phyloP scores from a whole-genome alignment of 2,113 vertebrate species.

The Anoplopoma fimbria region DNA sequence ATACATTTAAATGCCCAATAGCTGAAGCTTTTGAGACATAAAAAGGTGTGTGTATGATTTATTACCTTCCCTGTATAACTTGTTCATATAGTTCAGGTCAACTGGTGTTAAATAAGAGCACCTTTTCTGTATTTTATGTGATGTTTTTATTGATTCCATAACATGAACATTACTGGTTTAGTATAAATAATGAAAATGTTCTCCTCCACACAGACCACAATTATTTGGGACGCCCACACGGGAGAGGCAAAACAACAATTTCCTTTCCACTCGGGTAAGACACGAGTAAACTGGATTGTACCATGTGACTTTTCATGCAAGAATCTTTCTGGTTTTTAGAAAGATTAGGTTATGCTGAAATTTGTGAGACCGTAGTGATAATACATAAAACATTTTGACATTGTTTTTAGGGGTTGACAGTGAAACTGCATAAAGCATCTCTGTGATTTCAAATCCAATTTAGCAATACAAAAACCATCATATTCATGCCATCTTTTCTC shows the following conservation, averaged over 20 bases:
- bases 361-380: not conserved
- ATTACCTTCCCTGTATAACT: not conserved
- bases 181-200: conserved; percentile 22
- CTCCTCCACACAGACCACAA: conserved; percentile 90
- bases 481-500: not conserved
- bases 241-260: conserved; percentile 99
- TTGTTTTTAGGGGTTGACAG: not conserved
- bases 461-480: not conserved
- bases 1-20: not conserved
- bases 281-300: conserved; percentile 36
- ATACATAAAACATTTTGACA: not conserved
- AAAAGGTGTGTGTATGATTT: not conserved
- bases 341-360: conserved; percentile 29
- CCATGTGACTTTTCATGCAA: conserved; percentile 9
- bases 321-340: conserved; percentile 27
- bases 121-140: not conserved
- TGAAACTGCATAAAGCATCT: not conserved
- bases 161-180: not conserved
- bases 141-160: not conserved
- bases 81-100: not conserved
- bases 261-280: conserved; percentile 97
- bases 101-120: not conserved
- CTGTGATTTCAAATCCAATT: not conserved
- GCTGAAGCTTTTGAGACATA: not conserved
- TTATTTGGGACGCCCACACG: conserved; percentile 99